phyloP scores from a whole-genome alignment of 35 echinoderm and acorn worm species.

The Ophioderma brevispina region DNA sequence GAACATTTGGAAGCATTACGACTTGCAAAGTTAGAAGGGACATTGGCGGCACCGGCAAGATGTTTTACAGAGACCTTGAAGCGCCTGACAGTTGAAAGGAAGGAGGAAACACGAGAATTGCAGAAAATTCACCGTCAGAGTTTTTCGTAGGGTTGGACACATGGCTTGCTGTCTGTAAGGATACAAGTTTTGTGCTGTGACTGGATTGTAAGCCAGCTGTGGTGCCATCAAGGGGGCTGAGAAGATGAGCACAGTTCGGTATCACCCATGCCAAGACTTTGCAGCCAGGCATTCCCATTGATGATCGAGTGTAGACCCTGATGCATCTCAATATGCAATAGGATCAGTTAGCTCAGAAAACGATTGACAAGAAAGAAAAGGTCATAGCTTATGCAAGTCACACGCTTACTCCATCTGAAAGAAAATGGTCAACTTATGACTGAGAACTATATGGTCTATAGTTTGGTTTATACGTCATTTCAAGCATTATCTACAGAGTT shows the following conservation, averaged over 20 bases:
- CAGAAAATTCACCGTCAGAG: conserved; percentile 52
- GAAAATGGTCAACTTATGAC: conserved; percentile 38
- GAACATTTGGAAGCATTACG: conserved; percentile 25
- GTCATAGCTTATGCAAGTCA: conserved; percentile 32
- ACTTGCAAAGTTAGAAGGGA: conserved; percentile 54
- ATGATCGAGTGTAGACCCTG: too few relatives aligned
- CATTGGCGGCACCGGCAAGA: conserved; percentile 35
- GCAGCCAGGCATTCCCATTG: too few relatives aligned
- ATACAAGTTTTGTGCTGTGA: too few relatives aligned
- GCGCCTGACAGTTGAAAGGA: neutral
- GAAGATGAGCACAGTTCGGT: neutral
- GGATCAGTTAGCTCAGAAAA: neutral
- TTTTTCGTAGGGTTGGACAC: conserved; percentile 69
- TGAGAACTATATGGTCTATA: conserved; percentile 42
- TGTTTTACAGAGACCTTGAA: conserved; percentile 7
- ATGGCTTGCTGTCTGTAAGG: conserved; percentile 68
- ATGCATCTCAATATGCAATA: neutral
- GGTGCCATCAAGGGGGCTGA: conserved; percentile 42
- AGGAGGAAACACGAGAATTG: conserved; percentile 34
- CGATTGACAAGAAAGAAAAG: neutral
- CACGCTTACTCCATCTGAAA: conserved; percentile 7
- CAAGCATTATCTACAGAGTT: neutral
- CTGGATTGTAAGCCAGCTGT: conserved; percentile 26
- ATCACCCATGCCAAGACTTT: conserved; percentile 55
- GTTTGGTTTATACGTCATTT: conserved; percentile 12